phyloP scores from a whole-genome alignment of 2,797 vertebrate species.

The Scyliorhinus canicula region DNA sequence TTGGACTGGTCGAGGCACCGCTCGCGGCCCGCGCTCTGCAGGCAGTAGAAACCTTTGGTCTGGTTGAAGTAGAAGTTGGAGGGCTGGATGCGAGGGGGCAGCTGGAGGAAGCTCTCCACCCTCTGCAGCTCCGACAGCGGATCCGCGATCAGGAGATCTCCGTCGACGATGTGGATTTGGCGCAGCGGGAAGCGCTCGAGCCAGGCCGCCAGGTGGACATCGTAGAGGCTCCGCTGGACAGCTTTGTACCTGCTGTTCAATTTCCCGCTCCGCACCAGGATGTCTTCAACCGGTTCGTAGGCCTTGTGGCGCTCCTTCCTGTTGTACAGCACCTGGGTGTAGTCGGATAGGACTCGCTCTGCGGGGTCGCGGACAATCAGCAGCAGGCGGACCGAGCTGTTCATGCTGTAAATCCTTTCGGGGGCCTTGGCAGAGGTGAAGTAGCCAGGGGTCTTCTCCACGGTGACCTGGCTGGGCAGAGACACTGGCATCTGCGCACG shows the following conservation, averaged over 20 bases:
- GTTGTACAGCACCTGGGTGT: slow-evolving; percentile 75
- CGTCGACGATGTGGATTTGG: slow-evolving; percentile 72
- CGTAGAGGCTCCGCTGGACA: slow-evolving; percentile 69
- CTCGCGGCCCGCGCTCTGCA: slow-evolving; percentile 61
- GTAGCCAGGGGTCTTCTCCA: slow-evolving; percentile 76
- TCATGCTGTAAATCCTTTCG: slow-evolving; percentile 57
- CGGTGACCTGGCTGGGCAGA: slow-evolving; percentile 56
- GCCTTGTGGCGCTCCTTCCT: slow-evolving; percentile 63
- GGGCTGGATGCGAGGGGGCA: slow-evolving; percentile 58
- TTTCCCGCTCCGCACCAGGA: slow-evolving; percentile 57
- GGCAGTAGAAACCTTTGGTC: slow-evolving; percentile 76
- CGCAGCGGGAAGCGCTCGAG: slow-evolving; percentile 61
- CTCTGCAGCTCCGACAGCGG: slow-evolving; percentile 67
- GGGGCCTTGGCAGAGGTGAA: slow-evolving; percentile 63
- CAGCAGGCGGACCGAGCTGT: slow-evolving; percentile 60
- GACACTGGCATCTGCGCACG: slow-evolving; percentile 68
- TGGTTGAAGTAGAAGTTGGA: slow-evolving; percentile 73
- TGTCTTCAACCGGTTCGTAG: slow-evolving; percentile 62
- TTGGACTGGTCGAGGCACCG: slow-evolving; percentile 74
- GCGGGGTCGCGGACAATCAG: slow-evolving; percentile 71
- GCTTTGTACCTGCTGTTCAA: slow-evolving; percentile 65
- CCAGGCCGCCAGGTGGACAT: slow-evolving; percentile 64
- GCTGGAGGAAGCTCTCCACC: slow-evolving; percentile 64
- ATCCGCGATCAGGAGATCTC: slow-evolving; percentile 63
- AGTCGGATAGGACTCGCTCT: slow-evolving; percentile 70